phyloP scores from a whole-genome alignment of 1,140 invertebrate genomes.

The Aculops lycopersici region DNA sequence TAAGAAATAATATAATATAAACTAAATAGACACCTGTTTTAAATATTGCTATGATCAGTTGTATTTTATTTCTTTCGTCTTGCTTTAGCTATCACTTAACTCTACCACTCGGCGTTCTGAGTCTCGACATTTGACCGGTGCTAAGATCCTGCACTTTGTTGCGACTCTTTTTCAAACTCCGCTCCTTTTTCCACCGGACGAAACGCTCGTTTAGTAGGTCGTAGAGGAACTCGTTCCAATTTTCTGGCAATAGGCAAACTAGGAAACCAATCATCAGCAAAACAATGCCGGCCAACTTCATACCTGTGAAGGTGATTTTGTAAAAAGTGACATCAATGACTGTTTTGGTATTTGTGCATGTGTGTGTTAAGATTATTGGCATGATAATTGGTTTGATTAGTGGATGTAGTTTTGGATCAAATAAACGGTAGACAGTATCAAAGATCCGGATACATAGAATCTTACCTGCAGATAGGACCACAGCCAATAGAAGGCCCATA shows the following conservation, averaged over 20 bases:
- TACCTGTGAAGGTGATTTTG: conserved; percentile 48
- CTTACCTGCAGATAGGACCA: conserved; percentile 62
- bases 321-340: conserved; percentile 55
- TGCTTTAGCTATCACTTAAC: conserved; percentile 9
- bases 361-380: no score
- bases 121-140: conserved; percentile 9
- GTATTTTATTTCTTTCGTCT: background rate
- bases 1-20: no score
- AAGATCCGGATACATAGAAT: no score
- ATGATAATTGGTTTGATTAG: background rate
- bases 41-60: background rate
- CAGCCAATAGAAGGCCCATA: conserved; percentile 53
- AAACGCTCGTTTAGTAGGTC: conserved; percentile 34
- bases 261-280: conserved; percentile 24
- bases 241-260: conserved; percentile 65
- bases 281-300: conserved; percentile 70
- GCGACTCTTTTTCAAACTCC: conserved; percentile 6
- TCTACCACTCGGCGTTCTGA: conserved; percentile 11
- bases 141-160: conserved; percentile 5
- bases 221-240: conserved; percentile 76
- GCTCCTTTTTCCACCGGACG: conserved; percentile 9
- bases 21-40: no score
- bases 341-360: conserved; percentile 20
- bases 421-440: no score
- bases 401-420: no score